Conservation (phyloP, 2,888 invertebrate genomes). For the Acanthacorydalis orientalis region DNA sequence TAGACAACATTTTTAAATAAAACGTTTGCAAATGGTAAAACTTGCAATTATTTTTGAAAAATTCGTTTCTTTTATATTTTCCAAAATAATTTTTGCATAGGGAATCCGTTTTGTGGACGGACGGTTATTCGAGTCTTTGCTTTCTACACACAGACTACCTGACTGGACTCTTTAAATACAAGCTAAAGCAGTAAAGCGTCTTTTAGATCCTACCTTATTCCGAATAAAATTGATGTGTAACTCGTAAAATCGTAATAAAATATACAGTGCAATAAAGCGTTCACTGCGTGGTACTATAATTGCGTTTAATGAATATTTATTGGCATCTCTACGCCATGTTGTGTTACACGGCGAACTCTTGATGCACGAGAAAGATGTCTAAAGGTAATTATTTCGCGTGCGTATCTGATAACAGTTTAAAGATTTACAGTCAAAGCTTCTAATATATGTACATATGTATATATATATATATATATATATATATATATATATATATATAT, state of each 20-base stretch:
- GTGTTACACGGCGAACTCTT: conserved; percentile 14
- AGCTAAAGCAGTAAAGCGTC: too few species aligned
- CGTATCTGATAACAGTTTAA: too few species aligned
- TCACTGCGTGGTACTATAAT: conserved; percentile 28
- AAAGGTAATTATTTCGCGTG: not conserved
- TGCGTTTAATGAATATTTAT: conserved; percentile 31
- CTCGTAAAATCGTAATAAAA: conserved; percentile 27
- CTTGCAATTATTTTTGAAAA: too few species aligned
- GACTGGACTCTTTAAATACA: too few species aligned
- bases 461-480: conserved; percentile 1
- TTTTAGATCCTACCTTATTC: too few species aligned
- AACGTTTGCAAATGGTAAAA: too few species aligned
- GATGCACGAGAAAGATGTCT: conserved; percentile 16
- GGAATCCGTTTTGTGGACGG: too few species aligned
- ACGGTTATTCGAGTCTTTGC: too few species aligned
- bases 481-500: conserved; percentile 1
- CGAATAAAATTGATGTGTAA: conserved; percentile 14
- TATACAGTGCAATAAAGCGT: conserved; percentile 28
- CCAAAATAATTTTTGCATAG: too few species aligned
- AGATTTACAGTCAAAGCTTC: not conserved
- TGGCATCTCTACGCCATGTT: conserved; percentile 22
- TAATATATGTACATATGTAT: not conserved
- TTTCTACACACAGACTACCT: too few species aligned
- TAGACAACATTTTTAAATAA: too few species aligned
- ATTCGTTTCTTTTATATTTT: too few species aligned